Evolutionary conservation across 37 sponge, comb jelly and placozoan species (phyloP).

Genomic region (Diacarnus erythraeanus): DNA sequence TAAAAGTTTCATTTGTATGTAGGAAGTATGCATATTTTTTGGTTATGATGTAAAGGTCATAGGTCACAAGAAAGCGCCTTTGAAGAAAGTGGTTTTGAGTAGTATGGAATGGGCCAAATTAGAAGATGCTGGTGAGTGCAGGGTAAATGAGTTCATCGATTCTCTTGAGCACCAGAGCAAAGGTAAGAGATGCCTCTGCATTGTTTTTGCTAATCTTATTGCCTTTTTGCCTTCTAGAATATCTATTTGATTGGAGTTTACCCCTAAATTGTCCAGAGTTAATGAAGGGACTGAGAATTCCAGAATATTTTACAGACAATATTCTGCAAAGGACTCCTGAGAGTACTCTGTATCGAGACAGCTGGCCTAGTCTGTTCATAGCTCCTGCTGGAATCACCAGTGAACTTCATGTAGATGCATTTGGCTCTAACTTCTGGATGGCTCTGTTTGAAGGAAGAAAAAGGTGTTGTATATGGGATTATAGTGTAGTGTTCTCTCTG

Average conservation of each 20-base stretch:
- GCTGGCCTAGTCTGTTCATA: conserved; percentile 88
- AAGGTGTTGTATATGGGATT: conserved; percentile 40
- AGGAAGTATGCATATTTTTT: no score
- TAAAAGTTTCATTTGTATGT: no score
- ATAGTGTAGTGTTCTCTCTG: neutral
- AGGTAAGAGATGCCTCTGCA: no score
- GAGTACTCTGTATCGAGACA: conserved; percentile 69
- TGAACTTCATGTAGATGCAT: conserved; percentile 81
- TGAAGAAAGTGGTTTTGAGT: conserved; percentile 49
- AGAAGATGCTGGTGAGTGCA: conserved; percentile 34
- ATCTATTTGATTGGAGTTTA: conserved; percentile 87
- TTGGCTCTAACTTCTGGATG: conserved; percentile 95
- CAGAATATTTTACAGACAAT: conserved; percentile 61
- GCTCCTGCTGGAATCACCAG: conserved; percentile 72
- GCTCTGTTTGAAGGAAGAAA: conserved; percentile 84
- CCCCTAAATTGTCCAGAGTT: conserved; percentile 84
- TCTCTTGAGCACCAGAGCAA: conserved; percentile 12
- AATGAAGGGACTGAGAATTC: conserved; percentile 56
- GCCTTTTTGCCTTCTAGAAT: conserved; percentile 1
- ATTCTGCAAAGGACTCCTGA: conserved; percentile 64
- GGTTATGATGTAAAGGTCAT: conserved; percentile 46
- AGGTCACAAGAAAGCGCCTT: conserved; percentile 54
- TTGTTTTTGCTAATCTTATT: neutral
- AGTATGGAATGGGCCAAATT: conserved; percentile 75
- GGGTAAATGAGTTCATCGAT: conserved; percentile 60